A percentile compares a stretch with the other conserved stretches of the same genome.
Conservation (phyloP, 2,888 invertebrate genomes). For the Miltochrista miniata region DNA sequence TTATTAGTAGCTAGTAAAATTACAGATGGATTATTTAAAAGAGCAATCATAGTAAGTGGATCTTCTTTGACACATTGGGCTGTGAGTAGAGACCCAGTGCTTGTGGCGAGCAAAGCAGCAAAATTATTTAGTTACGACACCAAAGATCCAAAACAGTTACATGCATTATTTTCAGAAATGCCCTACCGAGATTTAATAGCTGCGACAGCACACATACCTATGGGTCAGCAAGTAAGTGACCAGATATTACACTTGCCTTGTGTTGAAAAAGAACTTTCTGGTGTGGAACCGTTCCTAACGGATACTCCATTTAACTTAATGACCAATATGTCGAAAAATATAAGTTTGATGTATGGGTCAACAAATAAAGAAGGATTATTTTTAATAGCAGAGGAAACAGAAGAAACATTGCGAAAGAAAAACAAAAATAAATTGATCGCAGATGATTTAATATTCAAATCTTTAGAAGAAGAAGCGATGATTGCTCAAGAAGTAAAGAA, state of each 20-base stretch:
- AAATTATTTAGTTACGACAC: constrained; percentile 57
- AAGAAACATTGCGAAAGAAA: constrained; percentile 43
- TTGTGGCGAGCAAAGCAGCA: constrained; percentile 57
- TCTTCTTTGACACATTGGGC: constrained; percentile 63
- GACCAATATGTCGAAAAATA: constrained; percentile 48
- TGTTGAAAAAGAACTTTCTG: constrained; percentile 58
- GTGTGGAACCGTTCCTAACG: constrained; percentile 55
- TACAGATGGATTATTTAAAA: constrained; percentile 62
- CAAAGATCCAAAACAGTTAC: constrained; percentile 60
- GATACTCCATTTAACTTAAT: constrained; percentile 65
- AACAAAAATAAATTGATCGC: constrained; percentile 58
- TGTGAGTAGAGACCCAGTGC: constrained; percentile 60
- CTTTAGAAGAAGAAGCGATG: constrained; percentile 47
- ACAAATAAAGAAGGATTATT: constrained; percentile 64
- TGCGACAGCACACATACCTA: constrained; percentile 48
- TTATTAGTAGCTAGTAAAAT: constrained; percentile 57
- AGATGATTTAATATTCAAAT: constrained; percentile 61
- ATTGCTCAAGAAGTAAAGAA: constrained; percentile 50
- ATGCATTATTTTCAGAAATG: constrained; percentile 54
- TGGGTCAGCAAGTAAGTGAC: constrained; percentile 52
- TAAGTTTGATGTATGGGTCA: constrained; percentile 58
- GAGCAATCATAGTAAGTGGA: constrained; percentile 71
- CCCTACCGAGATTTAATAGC: constrained; percentile 49
- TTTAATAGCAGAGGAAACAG: constrained; percentile 32
- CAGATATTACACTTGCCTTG: constrained; percentile 48